Evolutionary conservation across 2,113 vertebrate species (phyloP).

Genomic region (Rana temporaria): DNA sequence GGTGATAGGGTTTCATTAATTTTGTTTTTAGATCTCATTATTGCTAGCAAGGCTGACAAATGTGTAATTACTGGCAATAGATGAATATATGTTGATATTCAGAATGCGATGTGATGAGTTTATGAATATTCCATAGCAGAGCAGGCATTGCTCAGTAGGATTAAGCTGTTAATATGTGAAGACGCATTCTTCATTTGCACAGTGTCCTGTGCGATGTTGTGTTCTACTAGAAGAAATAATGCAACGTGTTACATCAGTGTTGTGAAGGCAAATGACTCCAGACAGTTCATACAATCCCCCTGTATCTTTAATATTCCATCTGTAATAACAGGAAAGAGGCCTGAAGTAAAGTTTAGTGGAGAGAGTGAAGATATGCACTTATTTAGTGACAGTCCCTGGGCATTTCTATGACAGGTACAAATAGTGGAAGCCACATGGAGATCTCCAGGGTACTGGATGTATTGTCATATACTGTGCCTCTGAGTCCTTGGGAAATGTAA

Average conservation of each 20-base stretch:
- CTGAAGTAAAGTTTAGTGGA: not conserved
- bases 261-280: not conserved
- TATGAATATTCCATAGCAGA: not conserved
- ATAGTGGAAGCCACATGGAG: not conserved
- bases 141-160: not conserved
- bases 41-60: conserved; percentile 19
- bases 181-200: not conserved
- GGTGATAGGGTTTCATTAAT: too few relatives aligned
- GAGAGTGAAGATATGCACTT: not conserved
- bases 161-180: not conserved
- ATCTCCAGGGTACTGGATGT: conserved; percentile 1
- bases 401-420: not conserved
- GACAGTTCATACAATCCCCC: not conserved
- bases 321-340: not conserved
- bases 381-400: conserved; percentile 8
- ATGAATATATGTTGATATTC: conserved; percentile 24
- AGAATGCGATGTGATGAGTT: not conserved
- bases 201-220: too few relatives aligned
- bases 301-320: not conserved
- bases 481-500: conserved; percentile 5
- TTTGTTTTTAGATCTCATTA: not conserved
- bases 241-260: not conserved
- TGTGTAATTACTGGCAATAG: conserved; percentile 30
- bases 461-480: not conserved
- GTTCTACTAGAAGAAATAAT: not conserved